Base-by-base conservation (phyloP, 2,797 vertebrate species). In the Nannoperca obscura region DNA sequence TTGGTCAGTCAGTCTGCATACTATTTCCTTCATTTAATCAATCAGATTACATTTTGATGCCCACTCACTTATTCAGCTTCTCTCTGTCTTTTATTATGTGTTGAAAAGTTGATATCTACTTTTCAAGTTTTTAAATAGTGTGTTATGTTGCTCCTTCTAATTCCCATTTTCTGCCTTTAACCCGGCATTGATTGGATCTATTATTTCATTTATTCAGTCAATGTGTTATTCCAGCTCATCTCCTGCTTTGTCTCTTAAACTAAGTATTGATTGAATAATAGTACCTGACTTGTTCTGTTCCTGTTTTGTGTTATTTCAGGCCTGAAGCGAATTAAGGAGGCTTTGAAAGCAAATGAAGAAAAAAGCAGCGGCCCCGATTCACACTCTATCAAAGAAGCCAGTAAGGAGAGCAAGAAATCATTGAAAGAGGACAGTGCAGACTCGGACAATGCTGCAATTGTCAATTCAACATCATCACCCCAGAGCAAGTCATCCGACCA, bases 281-380 rank as follows among this genome's bases (percentile, higher is more conserved):
- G 27, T 34, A 62, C 19, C 53, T 65, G 19, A 74, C 55, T 69
- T 7, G 19, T 64, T 84, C 7, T 74, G 38, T 30, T 63, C 1
- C 69, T 78, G 34, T 81, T 76, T 73, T 84, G 9, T 87, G 36
- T 85, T 75, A 32, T 87, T 87, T 75, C 88, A 99, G 98, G 97
- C 66, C 91, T 99, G 92, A 95, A 96, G 82, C 94, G 97, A 74
- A 89, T 99, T 62, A 93, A 86, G 71, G 94, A 95, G 75, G 96
- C 98, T 63, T 92, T 99, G 62, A 86, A 94, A 75, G 88, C 90
- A 81, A 84, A 80, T 4, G 91, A 62, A 82, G 90, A 88, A 82
- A 76, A 89, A 79, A 83, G 5, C 4, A 46, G 20, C 34, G 55
- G 63, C 71, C 54, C 36, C 20, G 84, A 89, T 47, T 61, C 76